Base-by-base conservation (phyloP, 2,888 invertebrate genomes). In the Lumbricus terrestris region DNA sequence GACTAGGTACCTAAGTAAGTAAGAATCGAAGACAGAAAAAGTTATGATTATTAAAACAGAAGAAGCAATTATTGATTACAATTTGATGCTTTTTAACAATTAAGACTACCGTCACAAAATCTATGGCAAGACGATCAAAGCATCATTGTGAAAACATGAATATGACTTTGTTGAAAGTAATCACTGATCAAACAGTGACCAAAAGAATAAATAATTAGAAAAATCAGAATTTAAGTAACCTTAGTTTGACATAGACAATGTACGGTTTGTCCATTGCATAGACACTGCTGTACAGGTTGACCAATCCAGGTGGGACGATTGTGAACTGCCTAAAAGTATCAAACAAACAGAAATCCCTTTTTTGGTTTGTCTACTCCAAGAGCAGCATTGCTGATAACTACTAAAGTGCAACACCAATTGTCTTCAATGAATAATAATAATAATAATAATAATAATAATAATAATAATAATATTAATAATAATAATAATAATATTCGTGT, bases 211-310 rank as follows among this genome's bases (percentile, higher is more conserved):
- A 29, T n/a, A 29, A 69, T 11, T n/a, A n/a, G n/a, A 69, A 18
- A n/a, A 69, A 69, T n/a, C 29, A 69, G 1, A 69, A 69, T 69
- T 69, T 11, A 69, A 69, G 23, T 47, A 47, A 85, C 85, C 85
- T 85, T 23, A 85, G 85, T 85, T 85, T 85, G 18, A 85, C 85
- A 33, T 85, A 35, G 16, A 85, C 15, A 16, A 15, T 18, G 18
- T 42, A 42, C 23, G 85, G 85, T 16, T 85, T 34, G 16, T 11
- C 35, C 85, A 85, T 5, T 35, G 18, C 35, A 37, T 35, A 85
- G 8, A 85, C 34, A 37, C 34, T 85, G 85, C 85, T 85, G 35
- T 85, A 85, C 85, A 85, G 85, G 35, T 85, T 85, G 85, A 85
- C 85, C 34, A 85, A 23, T 34, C 85, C 85, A 35, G 34, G 20